A percentile compares a stretch with the other conserved stretches of the same genome.
Evolutionary conservation across 2,113 vertebrate genomes (phyloP).

Genomic region (Siniperca chuatsi): DNA sequence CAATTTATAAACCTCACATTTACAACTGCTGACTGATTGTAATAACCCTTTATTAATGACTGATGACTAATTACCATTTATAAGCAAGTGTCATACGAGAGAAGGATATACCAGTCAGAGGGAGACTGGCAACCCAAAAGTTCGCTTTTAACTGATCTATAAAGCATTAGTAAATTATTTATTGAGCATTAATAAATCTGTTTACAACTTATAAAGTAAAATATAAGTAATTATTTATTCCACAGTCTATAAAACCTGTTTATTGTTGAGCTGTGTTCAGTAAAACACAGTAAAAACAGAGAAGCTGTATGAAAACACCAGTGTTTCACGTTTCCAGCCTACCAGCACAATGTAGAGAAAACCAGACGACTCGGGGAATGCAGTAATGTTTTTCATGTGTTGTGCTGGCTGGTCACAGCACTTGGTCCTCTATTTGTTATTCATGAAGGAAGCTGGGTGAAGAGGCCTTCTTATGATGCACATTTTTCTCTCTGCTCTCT

Average conservation of each 20-base stretch:
- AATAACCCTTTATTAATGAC: not conserved
- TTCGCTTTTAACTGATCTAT: not conserved
- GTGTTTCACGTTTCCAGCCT: conserved; percentile 53
- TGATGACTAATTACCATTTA: not conserved
- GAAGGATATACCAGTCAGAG: not conserved
- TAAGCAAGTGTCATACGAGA: not conserved
- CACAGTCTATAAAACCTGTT: conserved; percentile 29
- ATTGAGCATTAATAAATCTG: not conserved
- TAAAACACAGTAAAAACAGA: conserved; percentile 36
- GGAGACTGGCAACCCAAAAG: not conserved
- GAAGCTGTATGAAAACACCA: conserved; percentile 38
- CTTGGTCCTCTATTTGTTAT: conserved; percentile 82
- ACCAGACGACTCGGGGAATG: conserved; percentile 74
- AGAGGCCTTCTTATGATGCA: conserved; percentile 82
- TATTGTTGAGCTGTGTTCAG: not conserved
- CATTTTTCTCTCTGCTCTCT: conserved; percentile 65
- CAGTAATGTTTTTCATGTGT: conserved; percentile 85
- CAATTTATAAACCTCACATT: not conserved
- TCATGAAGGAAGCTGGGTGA: conserved; percentile 86
- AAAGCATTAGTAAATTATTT: not conserved
- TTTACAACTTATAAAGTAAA: not conserved
- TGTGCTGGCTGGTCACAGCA: conserved; percentile 77
- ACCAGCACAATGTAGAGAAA: conserved; percentile 61
- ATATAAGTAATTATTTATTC: not conserved
- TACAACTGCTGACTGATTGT: not conserved